Base-by-base conservation (phyloP, 2,797 vertebrate species). In the Hypotaenidia okinawae region DNA sequence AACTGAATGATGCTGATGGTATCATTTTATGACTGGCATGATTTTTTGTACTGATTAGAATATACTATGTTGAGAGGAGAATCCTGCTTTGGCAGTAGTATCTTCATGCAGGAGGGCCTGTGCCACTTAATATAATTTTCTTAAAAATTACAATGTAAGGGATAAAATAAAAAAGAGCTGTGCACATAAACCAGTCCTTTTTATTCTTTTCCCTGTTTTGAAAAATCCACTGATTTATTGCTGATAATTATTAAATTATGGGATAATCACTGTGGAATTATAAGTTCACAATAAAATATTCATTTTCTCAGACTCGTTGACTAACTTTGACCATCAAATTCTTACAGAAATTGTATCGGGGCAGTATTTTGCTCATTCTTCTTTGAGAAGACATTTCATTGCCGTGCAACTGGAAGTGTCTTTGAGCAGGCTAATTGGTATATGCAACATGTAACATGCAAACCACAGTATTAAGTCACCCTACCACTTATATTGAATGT, bases 381-480 rank as follows among this genome's bases (percentile, higher is more conserved):
- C 59, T 82, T 84, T 66, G n/a, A 73, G 81, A 94, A 89, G 67
- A 43, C 47, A 61, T 94, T 82, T 94, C 67, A 95, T 84, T 87
- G 86, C 81, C 63, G 89, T 51, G 93, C 58, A 94, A 93, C 96
- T 64, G n/a, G 25, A 64, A 79, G 23, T 68, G 57, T 32, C 81
- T 80, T 55, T 81, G 55, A 89, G 72, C n/a, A 75, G 64, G 17
- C 43, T 94, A 72, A 83, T 37, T 54, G 49, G 27, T 37, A 35
- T n/a, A 70, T 74, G 45, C 0, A 6, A 75, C 51, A 51, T 15
- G 47, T 47, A 84, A 72, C 33, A 52, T 27, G 35, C 22, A 92
- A 93, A 92, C 28, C 30, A 47, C 19, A 4, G 59, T 33, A 58
- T 74, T 54, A 95, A 87, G 69, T 77, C 70, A 59, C 76, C 80